phyloP scores from a whole-genome alignment of 1,140 invertebrate genomes.

The Drosophila lowei region DNA sequence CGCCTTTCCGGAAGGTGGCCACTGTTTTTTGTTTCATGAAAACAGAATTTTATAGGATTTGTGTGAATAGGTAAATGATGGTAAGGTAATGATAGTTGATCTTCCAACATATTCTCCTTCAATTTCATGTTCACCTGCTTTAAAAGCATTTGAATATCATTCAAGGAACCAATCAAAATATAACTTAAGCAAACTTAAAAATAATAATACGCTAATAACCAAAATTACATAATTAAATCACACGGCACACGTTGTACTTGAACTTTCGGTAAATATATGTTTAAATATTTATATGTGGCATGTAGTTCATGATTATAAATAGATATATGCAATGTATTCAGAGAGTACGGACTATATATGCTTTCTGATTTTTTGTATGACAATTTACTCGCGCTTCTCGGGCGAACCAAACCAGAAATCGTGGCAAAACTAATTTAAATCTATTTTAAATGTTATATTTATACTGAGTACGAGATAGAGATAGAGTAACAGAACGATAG shows the following conservation, averaged over 20 bases:
- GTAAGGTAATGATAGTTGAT: conserved; percentile 75
- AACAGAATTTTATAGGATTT: conserved; percentile 83
- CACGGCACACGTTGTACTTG: conserved; percentile 61
- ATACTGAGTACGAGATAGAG: conserved; percentile 63
- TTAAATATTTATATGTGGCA: conserved; percentile 62
- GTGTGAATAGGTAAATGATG: conserved; percentile 83
- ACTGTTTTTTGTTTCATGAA: conserved; percentile 87
- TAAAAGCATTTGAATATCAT: conserved; percentile 43
- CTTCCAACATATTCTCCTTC: conserved; percentile 43
- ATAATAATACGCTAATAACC: conserved; percentile 31
- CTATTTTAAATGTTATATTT: conserved; percentile 68
- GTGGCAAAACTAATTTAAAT: conserved; percentile 63
- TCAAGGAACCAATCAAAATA: conserved; percentile 49
- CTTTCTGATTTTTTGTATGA: conserved; percentile 48
- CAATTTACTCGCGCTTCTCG: conserved; percentile 44
- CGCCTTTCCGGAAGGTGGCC: conserved; percentile 99
- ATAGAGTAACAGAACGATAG: conserved; percentile 35
- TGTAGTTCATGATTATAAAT: conserved; percentile 57
- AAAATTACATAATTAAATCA: conserved; percentile 40
- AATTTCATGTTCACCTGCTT: conserved; percentile 48
- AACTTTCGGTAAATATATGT: conserved; percentile 58
- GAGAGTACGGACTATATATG: conserved; percentile 61
- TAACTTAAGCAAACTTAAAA: conserved; percentile 26
- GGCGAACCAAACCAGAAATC: conserved; percentile 58
- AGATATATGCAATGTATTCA: conserved; percentile 53